Conservation (phyloP, 2,888 invertebrate genomes). For the Eustalomyia histrio region DNA sequence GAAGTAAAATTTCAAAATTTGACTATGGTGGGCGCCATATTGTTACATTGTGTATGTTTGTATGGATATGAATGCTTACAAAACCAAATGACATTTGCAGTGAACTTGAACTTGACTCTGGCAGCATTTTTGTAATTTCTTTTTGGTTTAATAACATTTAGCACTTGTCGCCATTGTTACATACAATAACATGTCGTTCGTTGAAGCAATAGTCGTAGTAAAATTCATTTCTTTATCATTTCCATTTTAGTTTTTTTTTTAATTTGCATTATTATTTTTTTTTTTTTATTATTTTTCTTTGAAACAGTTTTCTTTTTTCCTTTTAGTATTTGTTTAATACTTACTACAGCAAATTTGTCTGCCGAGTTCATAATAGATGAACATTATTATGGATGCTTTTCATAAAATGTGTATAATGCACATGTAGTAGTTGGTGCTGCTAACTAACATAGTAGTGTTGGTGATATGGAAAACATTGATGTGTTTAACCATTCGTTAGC, state of each 20-base stretch:
- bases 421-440: neutral
- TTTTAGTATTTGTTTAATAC: neutral
- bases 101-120: constrained; percentile 48
- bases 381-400: neutral
- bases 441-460: neutral
- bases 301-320: neutral
- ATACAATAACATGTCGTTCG: neutral
- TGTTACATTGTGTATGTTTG: neutral
- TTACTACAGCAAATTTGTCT: neutral
- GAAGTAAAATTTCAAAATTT: neutral
- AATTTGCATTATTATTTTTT: constrained; percentile 29
- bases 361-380: constrained; percentile 13
- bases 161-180: constrained; percentile 13
- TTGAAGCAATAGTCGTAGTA: neutral
- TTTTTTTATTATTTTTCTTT: too few species aligned
- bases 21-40: constrained; percentile 8
- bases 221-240: constrained; percentile 16
- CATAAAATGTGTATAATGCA: neutral
- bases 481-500: neutral
- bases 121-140: neutral
- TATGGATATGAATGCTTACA: neutral
- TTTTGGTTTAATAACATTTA: constrained; percentile 22
- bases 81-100: constrained; percentile 35
- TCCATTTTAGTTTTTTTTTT: neutral
- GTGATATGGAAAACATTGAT: constrained; percentile 21